A percentile compares a stretch with the other conserved stretches of the same genome.
Evolutionary conservation across 2,113 vertebrate species (phyloP).

Genomic region (Eublepharis macularius): DNA sequence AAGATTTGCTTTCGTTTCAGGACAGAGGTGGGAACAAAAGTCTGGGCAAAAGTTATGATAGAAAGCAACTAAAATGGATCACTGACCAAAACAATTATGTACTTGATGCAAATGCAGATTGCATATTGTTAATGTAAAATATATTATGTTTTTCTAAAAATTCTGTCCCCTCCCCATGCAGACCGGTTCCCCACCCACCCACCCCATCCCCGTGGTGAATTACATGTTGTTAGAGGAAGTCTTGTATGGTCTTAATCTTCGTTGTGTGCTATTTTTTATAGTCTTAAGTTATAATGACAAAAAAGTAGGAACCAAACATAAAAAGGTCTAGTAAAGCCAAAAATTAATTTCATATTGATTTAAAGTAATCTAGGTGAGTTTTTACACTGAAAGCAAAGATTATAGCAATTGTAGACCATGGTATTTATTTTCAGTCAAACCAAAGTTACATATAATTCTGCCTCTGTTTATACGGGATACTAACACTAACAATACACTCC

Average conservation of each 20-base stretch:
- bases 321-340: constrained; percentile 99
- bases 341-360: constrained; percentile 98
- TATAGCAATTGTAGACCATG: constrained; percentile 96
- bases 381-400: constrained; percentile 95
- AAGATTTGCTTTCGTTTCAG: constrained; percentile 84
- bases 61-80: constrained; percentile 94
- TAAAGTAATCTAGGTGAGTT: constrained; percentile 97
- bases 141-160: constrained; percentile 73
- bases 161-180: constrained; percentile 73
- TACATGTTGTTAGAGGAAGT: constrained; percentile 93
- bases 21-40: constrained; percentile 83
- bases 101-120: constrained; percentile 96
- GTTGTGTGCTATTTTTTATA: constrained; percentile 90
- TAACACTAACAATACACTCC: constrained; percentile 88
- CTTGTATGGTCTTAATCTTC: constrained; percentile 87
- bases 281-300: constrained; percentile 96
- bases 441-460: constrained; percentile 99
- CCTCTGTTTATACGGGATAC: constrained; percentile 97
- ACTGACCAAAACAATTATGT: constrained; percentile 97
- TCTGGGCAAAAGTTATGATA: constrained; percentile 83
- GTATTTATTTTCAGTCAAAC: constrained; percentile 99
- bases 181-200: constrained; percentile 63
- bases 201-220: constrained; percentile 88
- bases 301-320: constrained; percentile 98
- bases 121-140: constrained; percentile 88